Percentiles rank a stretch among this genome's conserved stretches.
Evolutionary conservation across 2,113 vertebrate species (phyloP).

Genomic region (Cyanoramphus novaezelandiae): DNA sequence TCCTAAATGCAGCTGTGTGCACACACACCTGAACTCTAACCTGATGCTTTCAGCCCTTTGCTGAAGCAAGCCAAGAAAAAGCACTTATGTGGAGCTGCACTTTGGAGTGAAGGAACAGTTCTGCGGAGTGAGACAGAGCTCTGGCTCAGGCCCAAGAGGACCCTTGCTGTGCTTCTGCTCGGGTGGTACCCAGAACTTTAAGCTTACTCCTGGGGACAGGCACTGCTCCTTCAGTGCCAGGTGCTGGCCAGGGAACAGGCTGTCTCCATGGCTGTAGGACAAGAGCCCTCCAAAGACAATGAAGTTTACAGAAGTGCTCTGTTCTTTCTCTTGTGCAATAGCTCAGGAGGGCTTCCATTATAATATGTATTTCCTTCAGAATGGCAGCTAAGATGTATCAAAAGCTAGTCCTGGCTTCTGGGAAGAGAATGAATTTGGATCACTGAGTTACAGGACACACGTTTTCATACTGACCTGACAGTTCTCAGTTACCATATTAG

Average conservation of each 20-base stretch:
- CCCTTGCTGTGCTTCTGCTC: neutral
- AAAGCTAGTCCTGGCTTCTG: neutral
- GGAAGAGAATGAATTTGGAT: accelerated
- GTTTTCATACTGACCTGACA: neutral
- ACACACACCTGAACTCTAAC: neutral
- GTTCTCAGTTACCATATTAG: neutral
- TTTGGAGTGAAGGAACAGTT: neutral
- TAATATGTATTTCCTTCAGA: neutral
- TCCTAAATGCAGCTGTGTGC: neutral
- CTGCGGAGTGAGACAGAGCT: neutral
- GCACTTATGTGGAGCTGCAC: no score
- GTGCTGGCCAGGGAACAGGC: neutral
- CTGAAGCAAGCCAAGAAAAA: neutral
- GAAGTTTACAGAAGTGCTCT: neutral
- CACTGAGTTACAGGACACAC: neutral
- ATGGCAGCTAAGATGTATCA: neutral
- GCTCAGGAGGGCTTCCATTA: neutral
- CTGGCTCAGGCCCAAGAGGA: neutral
- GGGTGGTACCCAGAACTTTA: neutral
- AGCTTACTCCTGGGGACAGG: neutral
- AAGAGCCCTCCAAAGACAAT: neutral
- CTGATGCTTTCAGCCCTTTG: accelerated
- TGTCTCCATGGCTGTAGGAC: neutral
- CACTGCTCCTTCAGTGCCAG: accelerated
- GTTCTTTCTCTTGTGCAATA: neutral